Conservation (phyloP, 2,113 vertebrate genomes). For the Sebastes fasciatus region DNA sequence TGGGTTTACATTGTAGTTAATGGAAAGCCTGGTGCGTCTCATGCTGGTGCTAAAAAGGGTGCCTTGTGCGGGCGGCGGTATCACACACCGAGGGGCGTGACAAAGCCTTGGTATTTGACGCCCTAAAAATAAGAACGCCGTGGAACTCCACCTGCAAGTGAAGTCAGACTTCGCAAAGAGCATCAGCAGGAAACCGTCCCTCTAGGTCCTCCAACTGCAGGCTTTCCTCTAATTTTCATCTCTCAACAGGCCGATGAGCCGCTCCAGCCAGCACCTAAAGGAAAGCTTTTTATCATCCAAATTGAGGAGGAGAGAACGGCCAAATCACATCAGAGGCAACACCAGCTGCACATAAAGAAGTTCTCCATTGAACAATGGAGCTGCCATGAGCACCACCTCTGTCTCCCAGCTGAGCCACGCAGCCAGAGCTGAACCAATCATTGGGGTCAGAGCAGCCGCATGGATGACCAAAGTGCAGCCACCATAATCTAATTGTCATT, state of each 20-base stretch:
- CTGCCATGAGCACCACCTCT: constrained; percentile 73
- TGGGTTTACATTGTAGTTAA: too few species aligned
- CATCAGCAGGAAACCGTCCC: not conserved
- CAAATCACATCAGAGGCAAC: constrained; percentile 84
- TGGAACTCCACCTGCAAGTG: constrained; percentile 3
- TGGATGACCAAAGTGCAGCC: constrained; percentile 82
- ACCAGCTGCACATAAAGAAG: constrained; percentile 80
- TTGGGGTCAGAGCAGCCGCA: constrained; percentile 78
- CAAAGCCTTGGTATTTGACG: too few species aligned
- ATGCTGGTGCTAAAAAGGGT: too few species aligned
- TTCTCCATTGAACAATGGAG: constrained; percentile 77
- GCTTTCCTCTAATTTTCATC: constrained; percentile 53
- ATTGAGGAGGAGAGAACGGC: constrained; percentile 71
- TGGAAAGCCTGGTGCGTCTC: too few species aligned
- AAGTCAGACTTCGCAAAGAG: constrained; percentile 33
- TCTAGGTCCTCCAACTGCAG: constrained; percentile 18
- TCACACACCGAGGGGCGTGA: too few species aligned
- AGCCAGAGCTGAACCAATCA: constrained; percentile 76
- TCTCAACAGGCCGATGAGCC: constrained; percentile 57
- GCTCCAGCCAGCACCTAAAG: constrained; percentile 46
- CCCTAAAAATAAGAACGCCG: too few species aligned
- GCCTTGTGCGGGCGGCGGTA: too few species aligned
- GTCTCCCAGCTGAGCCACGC: constrained; percentile 80
- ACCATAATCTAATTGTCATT: constrained; percentile 86
- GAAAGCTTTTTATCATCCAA: constrained; percentile 77